These are phyloP conservation scores for Mystacides longicornis DNA, from an alignment of 2,888 invertebrate species.

Conservation along the genomic window DNA sequence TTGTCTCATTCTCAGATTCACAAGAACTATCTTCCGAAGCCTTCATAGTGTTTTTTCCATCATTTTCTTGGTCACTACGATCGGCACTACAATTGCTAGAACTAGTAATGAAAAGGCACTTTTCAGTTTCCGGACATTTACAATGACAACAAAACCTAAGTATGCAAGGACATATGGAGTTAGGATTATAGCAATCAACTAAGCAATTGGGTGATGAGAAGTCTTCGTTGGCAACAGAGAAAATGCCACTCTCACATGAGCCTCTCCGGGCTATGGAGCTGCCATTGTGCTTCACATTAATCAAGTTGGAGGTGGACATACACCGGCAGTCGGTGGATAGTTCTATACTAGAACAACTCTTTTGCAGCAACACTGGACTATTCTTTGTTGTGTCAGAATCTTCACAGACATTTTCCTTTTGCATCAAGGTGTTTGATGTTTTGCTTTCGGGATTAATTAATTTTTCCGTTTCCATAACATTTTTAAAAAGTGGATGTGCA, in stretches of 20 bases:
- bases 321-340: conserved; percentile 27
- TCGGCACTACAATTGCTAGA: conserved; percentile 6
- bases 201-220: conserved; percentile 44
- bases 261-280: conserved; percentile 61
- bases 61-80: neutral
- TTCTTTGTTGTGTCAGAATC: conserved; percentile 16
- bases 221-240: conserved; percentile 79
- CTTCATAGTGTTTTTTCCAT: conserved; percentile 4
- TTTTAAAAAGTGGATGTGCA: conserved; percentile 50
- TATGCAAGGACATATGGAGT: conserved; percentile 42
- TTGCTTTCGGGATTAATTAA: conserved; percentile 19
- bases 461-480: conserved; percentile 25
- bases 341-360: conserved; percentile 30
- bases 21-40: conserved; percentile 9
- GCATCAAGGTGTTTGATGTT: neutral
- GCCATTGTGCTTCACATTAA: conserved; percentile 31
- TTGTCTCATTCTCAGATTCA: conserved; percentile 20
- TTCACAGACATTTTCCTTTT: neutral
- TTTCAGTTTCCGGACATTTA: conserved; percentile 32
- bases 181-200: conserved; percentile 31
- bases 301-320: conserved; percentile 25
- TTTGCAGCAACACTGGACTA: conserved; percentile 26
- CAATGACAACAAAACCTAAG: conserved; percentile 43
- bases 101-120: conserved; percentile 23
- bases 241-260: conserved; percentile 85